Base-by-base conservation (phyloP, 2,888 invertebrate genomes). In the Rosalia funebris region DNA sequence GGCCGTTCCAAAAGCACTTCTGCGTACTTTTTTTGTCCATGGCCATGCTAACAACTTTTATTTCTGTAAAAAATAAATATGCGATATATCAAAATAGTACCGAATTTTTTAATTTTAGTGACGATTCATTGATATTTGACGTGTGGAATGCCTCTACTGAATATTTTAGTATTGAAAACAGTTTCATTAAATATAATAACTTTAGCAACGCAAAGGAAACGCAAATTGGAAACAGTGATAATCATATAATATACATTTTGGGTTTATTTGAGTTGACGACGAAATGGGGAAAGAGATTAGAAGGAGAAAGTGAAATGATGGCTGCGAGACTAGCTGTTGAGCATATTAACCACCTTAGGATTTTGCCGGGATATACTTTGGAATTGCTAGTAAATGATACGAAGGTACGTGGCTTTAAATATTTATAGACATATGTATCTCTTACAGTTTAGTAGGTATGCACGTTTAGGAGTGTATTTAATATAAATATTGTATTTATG, bases 351-450 rank as follows among this genome's bases (percentile, higher is more conserved):
- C 82, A 86, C 56, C 84, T 87, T 72, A 82, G 84, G 3, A 73
- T 91, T 44, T 83, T 95, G 53, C 88, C 90, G 0, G 91, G 91
- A 42, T 93, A 93, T 75, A 85, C 84, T 45, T 83, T 95, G 61
- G 87, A 89, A 65, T 85, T 95, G 64, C 85, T 93, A 73, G 88
- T 90, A 70, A 95, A 95, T 77, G 93, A 95, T 75, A 94, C 95
- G 0, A 88, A 91, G 91, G 95, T 95, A 84, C 82, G 84, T 66
- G 36, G 20, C 16, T 3, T n/a, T n/a, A n/a, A n/a, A n/a, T n/a
- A n/a, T n/a, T n/a, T n/a, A n/a, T n/a, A 14, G 17, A 7, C 17
- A 45, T 44, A 20, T 46, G 7, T 44, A 15, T 25, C 5, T 31
- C 15, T 17, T 42, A 5, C 34, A 50, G 17, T 20, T 16, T 34